Conservation (phyloP, 2,113 vertebrate species). For the Catharus fuscescens region DNA sequence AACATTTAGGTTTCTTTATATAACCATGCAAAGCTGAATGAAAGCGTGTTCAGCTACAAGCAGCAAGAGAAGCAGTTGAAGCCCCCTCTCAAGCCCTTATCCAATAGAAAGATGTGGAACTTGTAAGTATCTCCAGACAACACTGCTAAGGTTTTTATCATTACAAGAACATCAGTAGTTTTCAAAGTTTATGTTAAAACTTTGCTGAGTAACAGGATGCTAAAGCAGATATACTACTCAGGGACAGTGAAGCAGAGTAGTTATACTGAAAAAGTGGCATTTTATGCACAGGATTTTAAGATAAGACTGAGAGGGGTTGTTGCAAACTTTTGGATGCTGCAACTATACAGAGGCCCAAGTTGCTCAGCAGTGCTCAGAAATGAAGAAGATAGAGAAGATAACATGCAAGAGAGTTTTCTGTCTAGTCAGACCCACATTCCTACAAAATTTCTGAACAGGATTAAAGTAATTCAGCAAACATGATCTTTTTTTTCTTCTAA, state of each 20-base stretch:
- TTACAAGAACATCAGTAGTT: background rate
- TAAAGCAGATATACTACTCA: background rate
- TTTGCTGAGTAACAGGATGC: background rate
- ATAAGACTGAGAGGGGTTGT: conserved; percentile 74
- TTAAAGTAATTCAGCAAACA: background rate
- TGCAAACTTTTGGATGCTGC: conserved; percentile 54
- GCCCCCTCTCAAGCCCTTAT: conserved; percentile 74
- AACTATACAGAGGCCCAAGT: conserved; percentile 65
- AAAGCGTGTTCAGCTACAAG: conserved; percentile 39
- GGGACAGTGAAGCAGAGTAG: background rate
- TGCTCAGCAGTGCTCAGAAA: conserved; percentile 47
- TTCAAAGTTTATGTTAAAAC: background rate
- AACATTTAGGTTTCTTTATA: conserved; percentile 56
- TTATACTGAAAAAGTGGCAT: background rate
- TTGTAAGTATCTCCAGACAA: background rate
- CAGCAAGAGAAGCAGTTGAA: conserved; percentile 52
- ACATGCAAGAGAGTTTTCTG: conserved; percentile 68
- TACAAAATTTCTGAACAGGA: background rate
- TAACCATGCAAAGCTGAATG: conserved; percentile 76
- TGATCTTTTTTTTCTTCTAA: background rate
- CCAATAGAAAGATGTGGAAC: background rate
- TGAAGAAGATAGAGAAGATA: conserved; percentile 61
- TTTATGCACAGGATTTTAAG: conserved; percentile 28
- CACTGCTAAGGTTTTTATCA: background rate
- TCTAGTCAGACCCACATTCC: background rate